Evolutionary conservation across 1,140 invertebrate genomes (phyloP), one percentile per base, ranked within the genome.

Genomic region (Capitella teleta): DNA sequence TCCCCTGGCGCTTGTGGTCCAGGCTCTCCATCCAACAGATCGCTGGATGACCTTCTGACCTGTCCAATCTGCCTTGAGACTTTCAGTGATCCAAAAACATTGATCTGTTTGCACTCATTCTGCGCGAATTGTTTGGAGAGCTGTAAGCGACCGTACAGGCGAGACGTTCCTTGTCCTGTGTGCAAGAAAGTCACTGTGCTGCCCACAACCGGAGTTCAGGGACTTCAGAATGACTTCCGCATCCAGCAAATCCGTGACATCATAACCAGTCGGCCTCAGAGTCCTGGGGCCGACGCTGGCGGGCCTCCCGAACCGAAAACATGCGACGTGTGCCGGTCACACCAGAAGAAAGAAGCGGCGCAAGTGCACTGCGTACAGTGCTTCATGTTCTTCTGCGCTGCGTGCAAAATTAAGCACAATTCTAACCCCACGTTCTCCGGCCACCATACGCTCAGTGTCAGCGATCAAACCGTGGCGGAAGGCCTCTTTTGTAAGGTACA

Each of bases 51-150:
- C 10, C 56, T 63, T 36, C 52, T 67, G 5, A 60, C 55, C 5
- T 67, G 64, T 47, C 47, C 55, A 2, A 56, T 66, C 25, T 67
- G 64, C 36, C 53, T 58, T 24, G 62, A 62, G 19, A 52, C 52
- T 18, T 64, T 58, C 44, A 55, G 44, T 8, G 55, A 61, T 18
- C 63, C 64, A 2, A 56, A 54, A 28, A 57, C 52, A 8, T 52
- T 67, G 1, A 58, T 63, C 1, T 67, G 65, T 37, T 45, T 64
- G 1, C 65, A 67, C 53, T 57, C 65, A 12, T 67, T 63, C 53
- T 67, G 65, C 42, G 60, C 74, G 25, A 59, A 71, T 12, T 83
- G 82, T 53, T 69, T 83, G 14, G 72, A 74, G 16, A 66, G 55
- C 83, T 12, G 52, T 43, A 19, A 24, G 14, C 28, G 32, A 21